Conservation (phyloP, 92 coral and sea anemone species). For the Epizoanthus stellaris region DNA sequence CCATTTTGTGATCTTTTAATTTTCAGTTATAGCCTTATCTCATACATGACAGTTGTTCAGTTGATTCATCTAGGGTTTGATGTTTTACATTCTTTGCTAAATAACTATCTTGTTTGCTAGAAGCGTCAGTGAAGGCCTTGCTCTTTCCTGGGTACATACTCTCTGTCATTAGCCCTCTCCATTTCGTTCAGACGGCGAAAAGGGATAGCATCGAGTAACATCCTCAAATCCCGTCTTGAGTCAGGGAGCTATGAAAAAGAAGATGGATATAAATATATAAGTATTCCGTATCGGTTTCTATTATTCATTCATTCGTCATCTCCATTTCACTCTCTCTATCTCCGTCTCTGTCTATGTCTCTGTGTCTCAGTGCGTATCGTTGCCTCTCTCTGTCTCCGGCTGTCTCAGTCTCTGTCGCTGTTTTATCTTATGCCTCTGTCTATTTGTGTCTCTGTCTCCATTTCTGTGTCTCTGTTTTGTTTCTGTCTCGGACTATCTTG, state of each 20-base stretch:
- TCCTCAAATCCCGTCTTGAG: background rate
- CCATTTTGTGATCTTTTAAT: slow-evolving; percentile 13
- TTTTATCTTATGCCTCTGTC: background rate
- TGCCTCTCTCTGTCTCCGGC: background rate
- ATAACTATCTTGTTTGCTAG: background rate
- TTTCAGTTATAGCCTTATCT: background rate
- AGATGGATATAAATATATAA: background rate
- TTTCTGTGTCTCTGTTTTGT: slow-evolving; percentile 10
- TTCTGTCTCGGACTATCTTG: slow-evolving; percentile 22
- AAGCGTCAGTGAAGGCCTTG: background rate
- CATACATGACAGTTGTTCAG: slow-evolving; percentile 3
- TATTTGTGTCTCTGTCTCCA: background rate
- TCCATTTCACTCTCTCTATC: too few species aligned
- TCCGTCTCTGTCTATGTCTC: too few species aligned
- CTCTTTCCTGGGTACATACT: background rate
- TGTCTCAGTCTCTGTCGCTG: background rate
- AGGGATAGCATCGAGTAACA: slow-evolving; percentile 5
- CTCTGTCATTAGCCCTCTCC: background rate
- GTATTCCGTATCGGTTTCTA: background rate
- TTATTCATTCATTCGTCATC: background rate
- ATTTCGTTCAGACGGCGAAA: background rate
- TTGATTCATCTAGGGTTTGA: background rate
- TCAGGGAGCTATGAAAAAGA: slow-evolving; percentile 8
- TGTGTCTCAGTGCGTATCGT: too few species aligned
- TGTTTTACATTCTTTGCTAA: slow-evolving; percentile 21